Percentiles rank a stretch among this genome's conserved stretches.
These are phyloP conservation scores for Phaedon cochleariae DNA, from an alignment of 2,888 invertebrate genomes.

Conservation along the genomic window DNA sequence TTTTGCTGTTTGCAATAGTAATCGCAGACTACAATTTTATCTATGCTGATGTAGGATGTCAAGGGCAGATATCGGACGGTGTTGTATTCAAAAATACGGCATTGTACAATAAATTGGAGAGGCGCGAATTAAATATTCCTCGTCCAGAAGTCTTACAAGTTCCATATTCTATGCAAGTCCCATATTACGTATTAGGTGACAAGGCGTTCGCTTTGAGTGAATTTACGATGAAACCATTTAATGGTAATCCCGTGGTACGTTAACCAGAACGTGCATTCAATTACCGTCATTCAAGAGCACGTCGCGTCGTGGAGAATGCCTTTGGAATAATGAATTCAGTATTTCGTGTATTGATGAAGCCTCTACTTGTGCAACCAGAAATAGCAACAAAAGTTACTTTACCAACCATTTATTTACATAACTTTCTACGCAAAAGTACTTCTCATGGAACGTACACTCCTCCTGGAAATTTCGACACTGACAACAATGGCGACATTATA, in stretches of 20 bases:
- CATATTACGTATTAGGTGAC: conserved; percentile 35
- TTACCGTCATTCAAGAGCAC: conserved; percentile 35
- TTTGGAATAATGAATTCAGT: conserved; percentile 12
- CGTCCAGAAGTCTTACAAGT: conserved; percentile 5
- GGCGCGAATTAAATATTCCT: conserved; percentile 15
- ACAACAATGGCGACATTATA: conserved; percentile 15
- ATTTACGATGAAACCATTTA: conserved; percentile 40
- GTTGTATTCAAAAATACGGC: conserved; percentile 42
- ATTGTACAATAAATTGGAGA: neutral
- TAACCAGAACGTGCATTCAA: conserved; percentile 36
- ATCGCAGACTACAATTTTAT: conserved; percentile 56
- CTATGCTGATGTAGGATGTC: conserved; percentile 51
- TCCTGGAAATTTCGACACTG: conserved; percentile 9
- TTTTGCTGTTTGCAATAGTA: conserved; percentile 54
- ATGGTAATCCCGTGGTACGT: conserved; percentile 31
- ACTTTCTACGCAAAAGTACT: conserved; percentile 6
- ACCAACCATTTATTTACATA: conserved; percentile 9
- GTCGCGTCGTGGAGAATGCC: conserved; percentile 22
- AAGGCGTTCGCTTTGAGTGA: conserved; percentile 38
- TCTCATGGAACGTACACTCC: conserved; percentile 12
- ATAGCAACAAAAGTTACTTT: neutral
- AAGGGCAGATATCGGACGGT: conserved; percentile 52
- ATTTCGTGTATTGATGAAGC: neutral
- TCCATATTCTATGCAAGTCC: conserved; percentile 14
- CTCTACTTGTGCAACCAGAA: conserved; percentile 13